Percentiles rank a stretch among this genome's conserved stretches.
Evolutionary conservation across 2,113 vertebrate species (phyloP).

Genomic region (Zingel zingel): DNA sequence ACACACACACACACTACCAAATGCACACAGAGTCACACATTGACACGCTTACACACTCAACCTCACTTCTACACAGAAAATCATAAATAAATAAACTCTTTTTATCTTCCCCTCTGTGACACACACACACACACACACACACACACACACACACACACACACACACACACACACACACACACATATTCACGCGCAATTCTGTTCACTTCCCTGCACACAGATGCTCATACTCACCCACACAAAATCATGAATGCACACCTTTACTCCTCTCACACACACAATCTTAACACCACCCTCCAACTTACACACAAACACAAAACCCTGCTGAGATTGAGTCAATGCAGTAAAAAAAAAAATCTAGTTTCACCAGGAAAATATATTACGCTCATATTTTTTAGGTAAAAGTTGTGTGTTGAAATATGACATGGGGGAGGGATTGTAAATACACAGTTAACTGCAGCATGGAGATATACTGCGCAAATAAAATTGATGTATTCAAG

Average conservation of each 20-base stretch:
- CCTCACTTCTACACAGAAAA: conserved; percentile 38
- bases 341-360: conserved; percentile 18
- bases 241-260: conserved; percentile 24
- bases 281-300: background rate
- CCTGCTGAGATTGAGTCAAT: conserved; percentile 34
- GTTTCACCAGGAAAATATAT: conserved; percentile 51
- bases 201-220: conserved; percentile 6
- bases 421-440: conserved; percentile 38
- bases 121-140: background rate
- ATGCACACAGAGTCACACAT: conserved; percentile 7
- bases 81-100: conserved; percentile 46
- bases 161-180: conserved; percentile 14
- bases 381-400: conserved; percentile 50
- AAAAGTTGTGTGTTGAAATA: conserved; percentile 52
- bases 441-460: conserved; percentile 53
- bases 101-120: conserved; percentile 9
- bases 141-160: conserved; percentile 7
- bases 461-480: conserved; percentile 53
- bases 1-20: conserved; percentile 4
- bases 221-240: conserved; percentile 10
- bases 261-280: background rate
- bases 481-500: conserved; percentile 72
- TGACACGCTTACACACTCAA: conserved; percentile 29
- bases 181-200: background rate
- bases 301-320: conserved; percentile 14